Evolutionary conservation across 2,888 invertebrate species (phyloP), one percentile per base, ranked within the genome.

Genomic region (Acanthosepion esculentum): DNA sequence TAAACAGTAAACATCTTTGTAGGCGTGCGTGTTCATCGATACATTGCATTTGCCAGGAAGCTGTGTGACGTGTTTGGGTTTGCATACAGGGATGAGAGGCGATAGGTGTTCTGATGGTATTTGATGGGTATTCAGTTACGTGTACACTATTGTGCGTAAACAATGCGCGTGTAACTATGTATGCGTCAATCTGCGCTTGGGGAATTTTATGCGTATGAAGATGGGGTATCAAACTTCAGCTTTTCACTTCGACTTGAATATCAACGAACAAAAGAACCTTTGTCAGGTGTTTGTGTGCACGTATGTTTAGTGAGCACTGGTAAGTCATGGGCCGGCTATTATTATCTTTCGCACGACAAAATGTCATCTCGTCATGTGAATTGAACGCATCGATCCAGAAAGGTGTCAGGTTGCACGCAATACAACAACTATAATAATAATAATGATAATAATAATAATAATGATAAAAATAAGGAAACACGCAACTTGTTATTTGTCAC

Each of bases 341-440:
- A 78, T 78, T 78, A 78, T 78, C 78, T 78, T 78, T 78, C n/a
- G 18, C n/a, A 78, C 78, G n/a, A n/a, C 78, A 78, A 78, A n/a
- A 29, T 78, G n/a, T 78, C 78, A 78, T n/a, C 78, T 18, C 78
- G 78, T 4, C n/a, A 78, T n/a, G 78, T 78, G n/a, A 78, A n/a
- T n/a, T 78, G 78, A 78, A n/a, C 78, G 78, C 78, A 33, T 12
- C 78, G n/a, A 78, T 78, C 78, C 78, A 78, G 78, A 78, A 78
- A 78, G 78, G 78, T n/a, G 78, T 78, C 78, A n/a, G n/a, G n/a
- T 78, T 78, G 78, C 78, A 78, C 78, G 78, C 29, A 8, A 78
- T 78, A 78, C 29, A n/a, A 78, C n/a, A 78, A n/a, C 8, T 26
- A 78, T 12, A n/a, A 26, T 12, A n/a, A 78, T 18, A 18, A 18